phyloP scores from a whole-genome alignment of 37 sponge, comb jelly and placozoan genomes.

The Amphimedon queenslandica region DNA sequence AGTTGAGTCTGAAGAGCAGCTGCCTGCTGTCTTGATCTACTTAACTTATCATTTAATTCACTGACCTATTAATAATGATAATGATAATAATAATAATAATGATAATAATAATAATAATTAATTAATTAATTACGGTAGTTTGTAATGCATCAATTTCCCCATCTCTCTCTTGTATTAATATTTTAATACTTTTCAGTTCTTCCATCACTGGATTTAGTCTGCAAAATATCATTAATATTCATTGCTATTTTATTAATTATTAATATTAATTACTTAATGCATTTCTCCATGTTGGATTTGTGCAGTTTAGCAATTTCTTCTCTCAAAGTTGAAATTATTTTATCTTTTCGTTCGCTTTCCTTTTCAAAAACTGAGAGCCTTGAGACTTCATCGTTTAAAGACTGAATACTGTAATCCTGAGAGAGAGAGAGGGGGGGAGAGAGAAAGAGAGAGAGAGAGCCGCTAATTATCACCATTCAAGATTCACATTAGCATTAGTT shows the following conservation, averaged over 20 bases:
- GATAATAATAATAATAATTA: too few relatives aligned
- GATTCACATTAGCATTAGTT: too few relatives aligned
- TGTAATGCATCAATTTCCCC: background rate
- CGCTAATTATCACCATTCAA: too few relatives aligned
- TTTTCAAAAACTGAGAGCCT: constrained; percentile 1
- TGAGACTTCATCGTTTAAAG: background rate
- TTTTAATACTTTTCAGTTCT: background rate
- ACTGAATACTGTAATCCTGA: constrained; percentile 28
- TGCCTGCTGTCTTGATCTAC: background rate
- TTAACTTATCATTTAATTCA: background rate
- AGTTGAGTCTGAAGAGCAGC: background rate
- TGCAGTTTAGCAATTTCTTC: constrained; percentile 22
- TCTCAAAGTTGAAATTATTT: constrained; percentile 24
- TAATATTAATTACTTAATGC: constrained; percentile 13
- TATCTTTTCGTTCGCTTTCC: constrained; percentile 36
- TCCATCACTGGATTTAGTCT: background rate
- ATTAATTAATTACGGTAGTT: background rate
- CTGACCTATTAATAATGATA: too few relatives aligned
- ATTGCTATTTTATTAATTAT: background rate
- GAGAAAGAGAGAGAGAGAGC: too few relatives aligned
- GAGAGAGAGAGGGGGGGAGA: too few relatives aligned
- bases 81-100: too few relatives aligned
- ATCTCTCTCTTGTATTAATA: background rate
- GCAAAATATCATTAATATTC: background rate
- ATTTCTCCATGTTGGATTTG: constrained; percentile 6